Conservation (phyloP, 2,888 invertebrate species). For the Labia minor region DNA sequence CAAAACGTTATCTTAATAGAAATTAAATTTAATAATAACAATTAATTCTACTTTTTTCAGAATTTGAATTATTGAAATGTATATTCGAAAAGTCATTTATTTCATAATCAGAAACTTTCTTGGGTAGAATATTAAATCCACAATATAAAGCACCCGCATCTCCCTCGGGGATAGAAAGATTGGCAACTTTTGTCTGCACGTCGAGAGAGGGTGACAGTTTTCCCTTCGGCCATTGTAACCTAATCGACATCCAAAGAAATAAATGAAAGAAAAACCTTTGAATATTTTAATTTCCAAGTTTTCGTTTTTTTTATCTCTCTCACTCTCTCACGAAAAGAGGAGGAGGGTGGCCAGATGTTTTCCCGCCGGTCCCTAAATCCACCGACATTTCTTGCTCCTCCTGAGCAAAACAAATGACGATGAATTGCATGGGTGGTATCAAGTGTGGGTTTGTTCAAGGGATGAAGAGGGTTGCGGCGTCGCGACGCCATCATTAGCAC, state of each 20-base stretch:
- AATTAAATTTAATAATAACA: too few species aligned
- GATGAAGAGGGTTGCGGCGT: not conserved
- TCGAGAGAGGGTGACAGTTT: not conserved
- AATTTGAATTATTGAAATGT: too few species aligned
- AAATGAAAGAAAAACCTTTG: constrained; percentile 19
- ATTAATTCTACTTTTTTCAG: too few species aligned
- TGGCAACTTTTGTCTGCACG: not conserved
- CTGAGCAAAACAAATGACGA: constrained; percentile 7
- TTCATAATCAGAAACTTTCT: too few species aligned
- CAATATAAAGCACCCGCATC: too few species aligned
- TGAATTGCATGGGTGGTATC: constrained; percentile 1
- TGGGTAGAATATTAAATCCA: too few species aligned
- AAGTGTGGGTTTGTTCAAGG: constrained; percentile 13
- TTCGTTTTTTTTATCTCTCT: constrained; percentile 16
- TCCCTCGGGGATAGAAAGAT: not conserved
- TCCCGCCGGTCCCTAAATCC: not conserved
- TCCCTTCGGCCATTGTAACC: not conserved
- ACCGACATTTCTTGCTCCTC: not conserved
- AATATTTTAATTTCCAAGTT: constrained; percentile 25
- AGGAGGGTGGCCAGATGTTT: not conserved
- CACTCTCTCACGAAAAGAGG: too few species aligned
- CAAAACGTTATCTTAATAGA: too few species aligned
- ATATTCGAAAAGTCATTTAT: too few species aligned
- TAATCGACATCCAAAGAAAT: constrained; percentile 2
- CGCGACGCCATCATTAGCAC: not conserved